Evolutionary conservation across 2,113 vertebrate genomes (phyloP).

Genomic region (Nematolebias whitei): DNA sequence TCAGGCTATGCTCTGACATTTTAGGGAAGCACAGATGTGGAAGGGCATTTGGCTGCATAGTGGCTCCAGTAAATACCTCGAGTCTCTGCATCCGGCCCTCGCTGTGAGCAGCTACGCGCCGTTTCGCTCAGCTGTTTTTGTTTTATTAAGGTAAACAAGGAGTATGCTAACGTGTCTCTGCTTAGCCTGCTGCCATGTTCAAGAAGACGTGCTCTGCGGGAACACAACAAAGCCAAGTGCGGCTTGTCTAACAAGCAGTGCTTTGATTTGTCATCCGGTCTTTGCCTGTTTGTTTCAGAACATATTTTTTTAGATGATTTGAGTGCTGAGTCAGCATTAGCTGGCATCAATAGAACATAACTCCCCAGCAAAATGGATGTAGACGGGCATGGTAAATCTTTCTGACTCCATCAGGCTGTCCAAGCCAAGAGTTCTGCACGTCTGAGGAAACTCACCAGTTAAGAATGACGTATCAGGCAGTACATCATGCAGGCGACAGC

Average conservation of each 20-base stretch:
- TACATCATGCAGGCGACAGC: conserved; percentile 33
- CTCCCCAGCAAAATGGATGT: conserved; percentile 33
- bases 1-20: conserved; percentile 75
- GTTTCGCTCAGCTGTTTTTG: conserved; percentile 55
- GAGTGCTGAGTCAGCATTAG: conserved; percentile 26
- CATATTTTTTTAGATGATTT: conserved; percentile 37
- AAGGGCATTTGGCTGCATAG: conserved; percentile 70
- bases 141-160: conserved; percentile 79
- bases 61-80: conserved; percentile 65
- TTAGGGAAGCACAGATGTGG: conserved; percentile 63
- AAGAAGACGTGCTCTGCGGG: conserved; percentile 58
- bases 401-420: conserved; percentile 55
- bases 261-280: conserved; percentile 64
- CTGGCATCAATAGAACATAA: conserved; percentile 55
- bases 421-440: conserved; percentile 32
- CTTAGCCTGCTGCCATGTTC: conserved; percentile 54
- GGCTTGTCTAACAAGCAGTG: conserved; percentile 56
- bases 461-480: conserved; percentile 34
- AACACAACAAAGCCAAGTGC: conserved; percentile 70
- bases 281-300: conserved; percentile 37
- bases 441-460: conserved; percentile 63
- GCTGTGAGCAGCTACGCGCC: conserved; percentile 47
- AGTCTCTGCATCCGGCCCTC: conserved; percentile 9
- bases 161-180: conserved; percentile 53
- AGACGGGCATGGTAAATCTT: conserved; percentile 43